phyloP scores from a whole-genome alignment of 2,797 vertebrate species.

The Serranus cabrilla region DNA sequence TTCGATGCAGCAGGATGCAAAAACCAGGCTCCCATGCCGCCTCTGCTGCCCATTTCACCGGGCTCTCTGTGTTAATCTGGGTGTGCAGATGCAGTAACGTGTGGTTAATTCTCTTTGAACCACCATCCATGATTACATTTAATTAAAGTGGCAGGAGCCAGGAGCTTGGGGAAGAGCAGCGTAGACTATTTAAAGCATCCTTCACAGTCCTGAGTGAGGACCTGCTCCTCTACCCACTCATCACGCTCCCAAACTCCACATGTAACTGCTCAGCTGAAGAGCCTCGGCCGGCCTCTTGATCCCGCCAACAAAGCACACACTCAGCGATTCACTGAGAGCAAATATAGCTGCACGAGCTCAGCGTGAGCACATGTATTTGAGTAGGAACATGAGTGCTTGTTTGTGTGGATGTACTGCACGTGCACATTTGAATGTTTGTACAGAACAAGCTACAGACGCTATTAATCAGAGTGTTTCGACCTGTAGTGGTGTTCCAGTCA shows the following conservation, averaged over 20 bases:
- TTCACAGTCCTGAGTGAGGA: conserved; percentile 65
- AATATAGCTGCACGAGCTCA: conserved; percentile 48
- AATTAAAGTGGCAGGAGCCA: conserved; percentile 71
- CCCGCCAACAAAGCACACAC: conserved; percentile 51
- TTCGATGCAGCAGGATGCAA: conserved; percentile 12
- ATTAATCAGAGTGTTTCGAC: conserved; percentile 75
- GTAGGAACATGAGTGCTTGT: conserved; percentile 17
- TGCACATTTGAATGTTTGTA: conserved; percentile 23
- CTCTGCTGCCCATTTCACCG: conserved; percentile 34
- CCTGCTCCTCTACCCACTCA: conserved; percentile 63
- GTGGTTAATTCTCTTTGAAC: conserved; percentile 52
- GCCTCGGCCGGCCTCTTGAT: conserved; percentile 53
- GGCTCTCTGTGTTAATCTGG: conserved; percentile 38
- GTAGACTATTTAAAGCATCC: conserved; percentile 69
- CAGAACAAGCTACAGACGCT: conserved; percentile 13
- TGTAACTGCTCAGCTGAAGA: conserved; percentile 65
- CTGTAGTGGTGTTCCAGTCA: conserved; percentile 89
- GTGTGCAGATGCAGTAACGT: conserved; percentile 34
- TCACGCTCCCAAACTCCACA: conserved; percentile 57
- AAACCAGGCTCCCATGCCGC: conserved; percentile 20
- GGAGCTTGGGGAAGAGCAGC: conserved; percentile 52
- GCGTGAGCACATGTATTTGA: conserved; percentile 39
- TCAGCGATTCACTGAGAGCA: conserved; percentile 49
- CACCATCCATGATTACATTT: conserved; percentile 67
- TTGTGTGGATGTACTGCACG: conserved; percentile 31